Percentiles rank a stretch among this genome's conserved stretches.
Evolutionary conservation across 37 sponge, comb jelly and placozoan species (phyloP).

Genomic region (Geodia barretti): DNA sequence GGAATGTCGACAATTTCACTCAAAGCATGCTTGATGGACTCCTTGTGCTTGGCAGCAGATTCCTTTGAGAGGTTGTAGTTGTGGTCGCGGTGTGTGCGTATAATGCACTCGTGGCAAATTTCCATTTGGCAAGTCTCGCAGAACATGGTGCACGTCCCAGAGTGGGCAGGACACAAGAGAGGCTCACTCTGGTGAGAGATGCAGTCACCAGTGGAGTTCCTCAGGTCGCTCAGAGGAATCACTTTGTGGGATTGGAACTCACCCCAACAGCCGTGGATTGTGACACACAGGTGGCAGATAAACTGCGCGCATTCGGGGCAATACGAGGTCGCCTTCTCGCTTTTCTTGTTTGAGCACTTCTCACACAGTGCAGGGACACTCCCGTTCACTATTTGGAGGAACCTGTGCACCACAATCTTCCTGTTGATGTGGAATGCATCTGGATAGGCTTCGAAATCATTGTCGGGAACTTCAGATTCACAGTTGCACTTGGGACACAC

Average conservation of each 20-base stretch:
- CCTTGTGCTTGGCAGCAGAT: constrained; percentile 49
- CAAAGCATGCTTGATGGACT: constrained; percentile 16
- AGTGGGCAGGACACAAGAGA: constrained; percentile 22
- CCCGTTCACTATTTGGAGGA: constrained; percentile 44
- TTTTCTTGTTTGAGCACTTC: constrained; percentile 29
- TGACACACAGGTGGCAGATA: constrained; percentile 45
- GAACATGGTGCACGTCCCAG: constrained; percentile 33
- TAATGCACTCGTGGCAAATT: constrained; percentile 56
- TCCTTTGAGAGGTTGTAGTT: constrained; percentile 45
- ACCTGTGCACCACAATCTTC: constrained; percentile 15
- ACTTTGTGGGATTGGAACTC: constrained; percentile 54
- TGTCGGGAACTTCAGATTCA: neutral
- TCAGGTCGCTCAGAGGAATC: constrained; percentile 23
- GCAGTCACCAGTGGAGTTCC: constrained; percentile 9
- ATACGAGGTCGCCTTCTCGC: constrained; percentile 26
- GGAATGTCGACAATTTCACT: constrained; percentile 28
- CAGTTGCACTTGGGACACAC: constrained; percentile 52
- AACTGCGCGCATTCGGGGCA: constrained; percentile 41
- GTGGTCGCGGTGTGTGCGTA: constrained; percentile 47
- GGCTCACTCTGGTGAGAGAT: neutral
- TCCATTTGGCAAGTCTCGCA: constrained; percentile 47
- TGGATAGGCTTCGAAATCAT: constrained; percentile 2
- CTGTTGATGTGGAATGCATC: constrained; percentile 41
- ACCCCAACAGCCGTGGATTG: constrained; percentile 52
- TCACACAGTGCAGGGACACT: constrained; percentile 26